A percentile compares a stretch with the other conserved stretches of the same genome.
These are phyloP conservation scores for Microplitis mediator DNA, from an alignment of 1,140 invertebrate genomes.

Conservation along the genomic window DNA sequence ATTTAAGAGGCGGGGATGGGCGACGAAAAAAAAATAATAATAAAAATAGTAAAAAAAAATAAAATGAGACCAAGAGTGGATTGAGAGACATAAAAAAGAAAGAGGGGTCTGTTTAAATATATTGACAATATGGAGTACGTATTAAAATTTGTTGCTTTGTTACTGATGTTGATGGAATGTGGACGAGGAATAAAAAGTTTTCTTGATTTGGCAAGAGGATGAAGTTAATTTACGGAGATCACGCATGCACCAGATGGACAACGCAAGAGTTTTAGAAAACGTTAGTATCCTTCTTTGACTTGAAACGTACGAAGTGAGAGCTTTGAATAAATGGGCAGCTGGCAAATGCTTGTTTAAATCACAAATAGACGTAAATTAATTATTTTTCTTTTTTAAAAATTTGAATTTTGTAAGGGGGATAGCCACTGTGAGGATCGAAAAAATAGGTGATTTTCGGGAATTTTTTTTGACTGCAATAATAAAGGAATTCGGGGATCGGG, in stretches of 20 bases:
- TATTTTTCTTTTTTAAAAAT: too few relatives aligned
- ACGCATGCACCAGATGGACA: slow-evolving; percentile 61
- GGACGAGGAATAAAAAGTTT: not conserved
- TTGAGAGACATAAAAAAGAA: not conserved
- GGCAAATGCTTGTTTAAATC: not conserved
- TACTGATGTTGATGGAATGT: not conserved
- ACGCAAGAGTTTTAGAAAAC: slow-evolving; percentile 34
- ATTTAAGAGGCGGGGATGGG: not conserved
- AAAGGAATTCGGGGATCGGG: too few relatives aligned
- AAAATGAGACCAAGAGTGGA: not conserved
- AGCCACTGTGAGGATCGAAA: too few relatives aligned
- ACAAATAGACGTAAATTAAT: too few relatives aligned
- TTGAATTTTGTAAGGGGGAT: too few relatives aligned
- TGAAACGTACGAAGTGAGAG: slow-evolving; percentile 37
- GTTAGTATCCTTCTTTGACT: slow-evolving; percentile 3
- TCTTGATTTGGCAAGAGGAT: not conserved
- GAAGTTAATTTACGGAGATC: slow-evolving; percentile 57
- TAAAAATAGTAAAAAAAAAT: not conserved
- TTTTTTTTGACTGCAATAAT: too few relatives aligned
- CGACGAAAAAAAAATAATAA: not conserved
- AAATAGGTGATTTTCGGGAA: too few relatives aligned
- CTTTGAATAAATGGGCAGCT: slow-evolving; percentile 39
- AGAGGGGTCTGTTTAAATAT: not conserved
- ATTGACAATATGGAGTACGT: not conserved
- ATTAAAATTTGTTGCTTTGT: not conserved